Conservation (phyloP, 1,140 invertebrate species). For the Andricus grossulariae region DNA sequence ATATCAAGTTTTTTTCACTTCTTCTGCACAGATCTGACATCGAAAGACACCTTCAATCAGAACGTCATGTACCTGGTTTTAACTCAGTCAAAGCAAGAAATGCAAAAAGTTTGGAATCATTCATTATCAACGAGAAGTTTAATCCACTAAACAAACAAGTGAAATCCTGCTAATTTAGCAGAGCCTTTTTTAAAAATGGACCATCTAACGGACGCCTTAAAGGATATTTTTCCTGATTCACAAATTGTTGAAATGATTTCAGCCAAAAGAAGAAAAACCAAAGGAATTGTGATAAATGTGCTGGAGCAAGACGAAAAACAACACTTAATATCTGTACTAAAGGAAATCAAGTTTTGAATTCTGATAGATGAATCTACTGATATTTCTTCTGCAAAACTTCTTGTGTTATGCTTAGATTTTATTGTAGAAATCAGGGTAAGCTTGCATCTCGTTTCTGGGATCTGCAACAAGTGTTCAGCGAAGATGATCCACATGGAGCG, state of each 20-base stretch:
- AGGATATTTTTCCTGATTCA: constrained; percentile 37
- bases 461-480: constrained; percentile 43
- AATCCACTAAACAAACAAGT: not conserved
- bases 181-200: constrained; percentile 37
- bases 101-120: not conserved
- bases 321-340: constrained; percentile 40
- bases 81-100: not conserved
- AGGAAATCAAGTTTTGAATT: constrained; percentile 51
- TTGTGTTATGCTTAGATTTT: constrained; percentile 47
- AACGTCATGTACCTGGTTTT: not conserved
- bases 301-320: constrained; percentile 46
- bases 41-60: not conserved
- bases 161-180: constrained; percentile 31
- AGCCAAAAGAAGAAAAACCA: constrained; percentile 39
- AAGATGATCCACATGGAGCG: constrained; percentile 36
- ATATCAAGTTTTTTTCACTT: not conserved
- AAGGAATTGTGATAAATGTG: constrained; percentile 48
- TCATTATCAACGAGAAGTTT: not conserved
- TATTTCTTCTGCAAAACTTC: constrained; percentile 48
- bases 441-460: constrained; percentile 48
- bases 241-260: constrained; percentile 38
- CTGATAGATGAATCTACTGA: constrained; percentile 59
- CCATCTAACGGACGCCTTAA: constrained; percentile 34
- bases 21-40: not conserved
- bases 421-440: constrained; percentile 32